Evolutionary conservation across 2,888 invertebrate species (phyloP).

Genomic region (Clivina fossor): DNA sequence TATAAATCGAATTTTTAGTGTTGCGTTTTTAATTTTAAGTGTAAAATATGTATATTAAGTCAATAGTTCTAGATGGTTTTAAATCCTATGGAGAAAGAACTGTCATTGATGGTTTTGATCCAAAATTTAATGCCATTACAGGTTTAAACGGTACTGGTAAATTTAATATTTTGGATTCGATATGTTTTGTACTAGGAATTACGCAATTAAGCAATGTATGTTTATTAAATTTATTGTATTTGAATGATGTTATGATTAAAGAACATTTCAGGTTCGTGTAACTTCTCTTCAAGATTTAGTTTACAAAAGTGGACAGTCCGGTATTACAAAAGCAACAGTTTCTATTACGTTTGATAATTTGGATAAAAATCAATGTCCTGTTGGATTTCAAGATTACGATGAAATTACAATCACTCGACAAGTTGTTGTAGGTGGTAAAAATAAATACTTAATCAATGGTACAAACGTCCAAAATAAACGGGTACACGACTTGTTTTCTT

Average conservation of each 20-base stretch:
- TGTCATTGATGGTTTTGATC: conserved; percentile 90
- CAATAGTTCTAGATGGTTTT: conserved; percentile 92
- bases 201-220: conserved; percentile 86
- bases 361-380: conserved; percentile 77
- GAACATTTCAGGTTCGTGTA: conserved; percentile 75
- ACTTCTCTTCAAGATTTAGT: conserved; percentile 90
- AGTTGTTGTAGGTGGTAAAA: conserved; percentile 84
- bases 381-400: conserved; percentile 86
- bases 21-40: too few relatives aligned
- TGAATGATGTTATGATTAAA: background rate
- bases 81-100: conserved; percentile 96
- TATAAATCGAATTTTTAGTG: too few relatives aligned
- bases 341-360: conserved; percentile 94
- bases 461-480: conserved; percentile 85
- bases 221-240: too few relatives aligned
- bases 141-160: conserved; percentile 98
- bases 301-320: conserved; percentile 97
- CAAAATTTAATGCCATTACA: conserved; percentile 96
- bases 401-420: conserved; percentile 93
- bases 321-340: conserved; percentile 92
- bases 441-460: conserved; percentile 94
- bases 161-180: conserved; percentile 95
- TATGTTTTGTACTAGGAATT: conserved; percentile 97
- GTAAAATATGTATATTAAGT: conserved; percentile 90
- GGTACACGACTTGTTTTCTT: conserved; percentile 93